Percentiles rank a stretch among this genome's conserved stretches.
Conservation (phyloP, 2,888 invertebrate genomes). For the Acleris sparsana region DNA sequence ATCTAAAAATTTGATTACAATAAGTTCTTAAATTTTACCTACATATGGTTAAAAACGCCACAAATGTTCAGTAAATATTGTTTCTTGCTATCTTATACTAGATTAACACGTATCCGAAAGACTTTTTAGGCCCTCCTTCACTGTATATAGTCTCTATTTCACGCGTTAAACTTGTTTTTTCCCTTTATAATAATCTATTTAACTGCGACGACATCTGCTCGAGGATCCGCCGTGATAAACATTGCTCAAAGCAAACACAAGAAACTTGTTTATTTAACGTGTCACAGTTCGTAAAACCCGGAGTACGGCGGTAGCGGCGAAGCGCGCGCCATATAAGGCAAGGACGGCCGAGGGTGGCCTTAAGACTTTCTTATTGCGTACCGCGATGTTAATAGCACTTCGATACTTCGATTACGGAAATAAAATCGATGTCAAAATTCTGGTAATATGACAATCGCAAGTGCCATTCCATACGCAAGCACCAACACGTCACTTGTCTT, state of each 20-base stretch:
- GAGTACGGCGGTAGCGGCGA: slow-evolving; percentile 43
- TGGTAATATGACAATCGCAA: too few species aligned
- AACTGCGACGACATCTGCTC: background rate
- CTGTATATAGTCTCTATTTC: too few species aligned
- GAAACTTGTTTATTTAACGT: slow-evolving; percentile 18
- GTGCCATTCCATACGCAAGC: too few species aligned
- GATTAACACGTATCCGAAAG: too few species aligned
- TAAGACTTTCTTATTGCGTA: slow-evolving; percentile 43
- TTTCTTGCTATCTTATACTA: too few species aligned
- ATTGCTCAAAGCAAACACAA: slow-evolving; percentile 14
- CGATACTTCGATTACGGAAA: slow-evolving; percentile 32
- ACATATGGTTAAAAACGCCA: too few species aligned
- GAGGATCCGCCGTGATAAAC: background rate
- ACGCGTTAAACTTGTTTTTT: too few species aligned
- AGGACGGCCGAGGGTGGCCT: slow-evolving; percentile 59
- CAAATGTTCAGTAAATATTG: too few species aligned
- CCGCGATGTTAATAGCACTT: slow-evolving; percentile 29
- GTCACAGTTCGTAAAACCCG: slow-evolving; percentile 14
- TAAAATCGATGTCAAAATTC: slow-evolving; percentile 4
- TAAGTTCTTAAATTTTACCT: too few species aligned
- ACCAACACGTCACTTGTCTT: too few species aligned
- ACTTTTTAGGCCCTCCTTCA: too few species aligned
- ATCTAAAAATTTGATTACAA: too few species aligned
- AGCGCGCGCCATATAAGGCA: slow-evolving; percentile 67
- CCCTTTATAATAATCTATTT: background rate